phyloP scores from a whole-genome alignment of 2,797 vertebrate species.

The Nyctalus aviator region DNA sequence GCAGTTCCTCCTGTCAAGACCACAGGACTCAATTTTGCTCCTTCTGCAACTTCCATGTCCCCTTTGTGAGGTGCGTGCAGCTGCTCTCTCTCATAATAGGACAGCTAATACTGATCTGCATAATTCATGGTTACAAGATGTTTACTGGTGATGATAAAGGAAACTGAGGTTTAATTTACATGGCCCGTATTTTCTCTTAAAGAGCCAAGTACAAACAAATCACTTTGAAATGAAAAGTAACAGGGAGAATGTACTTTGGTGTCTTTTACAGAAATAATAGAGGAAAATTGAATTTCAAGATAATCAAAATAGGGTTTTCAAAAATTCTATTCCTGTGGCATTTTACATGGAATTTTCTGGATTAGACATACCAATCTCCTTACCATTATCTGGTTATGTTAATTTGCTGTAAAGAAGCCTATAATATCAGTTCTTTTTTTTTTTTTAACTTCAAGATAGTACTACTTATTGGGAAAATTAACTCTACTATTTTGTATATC shows the following conservation, averaged over 20 bases:
- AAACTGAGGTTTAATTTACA: constrained; percentile 86
- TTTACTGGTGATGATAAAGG: constrained; percentile 85
- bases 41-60: constrained; percentile 3
- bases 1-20: not conserved
- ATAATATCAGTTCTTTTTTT: not conserved
- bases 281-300: not conserved
- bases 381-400: not conserved
- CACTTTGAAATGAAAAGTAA: constrained; percentile 57
- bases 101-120: constrained; percentile 85
- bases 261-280: not conserved
- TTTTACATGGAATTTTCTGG: constrained; percentile 10
- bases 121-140: constrained; percentile 90
- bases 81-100: constrained; percentile 80
- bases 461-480: not conserved
- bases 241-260: not conserved
- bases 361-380: not conserved
- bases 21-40: not conserved
- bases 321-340: not conserved
- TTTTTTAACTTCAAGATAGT: constrained; percentile 18
- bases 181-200: constrained; percentile 58
- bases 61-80: constrained; percentile 60
- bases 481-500: not conserved
- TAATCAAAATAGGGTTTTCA: not conserved
- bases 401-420: not conserved
- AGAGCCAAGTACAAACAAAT: constrained; percentile 48